These are phyloP conservation scores for Podarcis lilfordi DNA, from an alignment of 2,797 vertebrate species.

Conservation along the genomic window DNA sequence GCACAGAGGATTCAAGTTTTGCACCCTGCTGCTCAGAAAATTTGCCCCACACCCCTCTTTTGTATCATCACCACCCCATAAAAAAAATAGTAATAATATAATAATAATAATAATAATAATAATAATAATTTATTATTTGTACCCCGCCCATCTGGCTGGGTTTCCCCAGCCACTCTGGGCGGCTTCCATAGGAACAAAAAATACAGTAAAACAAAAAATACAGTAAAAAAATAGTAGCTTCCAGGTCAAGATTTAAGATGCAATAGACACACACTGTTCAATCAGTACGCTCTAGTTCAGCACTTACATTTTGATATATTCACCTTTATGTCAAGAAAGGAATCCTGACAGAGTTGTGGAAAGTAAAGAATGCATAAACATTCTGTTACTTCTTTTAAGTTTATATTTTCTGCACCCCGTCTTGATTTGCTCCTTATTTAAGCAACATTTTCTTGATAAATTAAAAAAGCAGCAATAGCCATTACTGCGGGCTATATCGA, in stretches of 20 bases:
- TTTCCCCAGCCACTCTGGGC: too few species aligned
- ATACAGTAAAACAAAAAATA: too few species aligned
- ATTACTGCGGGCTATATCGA: slow-evolving; percentile 88
- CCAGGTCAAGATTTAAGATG: slow-evolving; percentile 37
- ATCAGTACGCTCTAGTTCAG: slow-evolving; percentile 9
- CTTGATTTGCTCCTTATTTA: slow-evolving; percentile 85
- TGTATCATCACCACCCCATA: too few species aligned
- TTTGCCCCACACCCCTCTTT: too few species aligned
- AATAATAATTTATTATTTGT: too few species aligned
- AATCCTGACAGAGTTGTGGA: slow-evolving; percentile 50
- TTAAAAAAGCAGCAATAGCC: slow-evolving; percentile 91
- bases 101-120: too few species aligned
- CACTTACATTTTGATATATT: slow-evolving; percentile 24
- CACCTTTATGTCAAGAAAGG: slow-evolving; percentile 40
- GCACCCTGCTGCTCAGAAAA: too few species aligned
- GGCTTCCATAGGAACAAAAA: too few species aligned
- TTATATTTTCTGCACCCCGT: slow-evolving; percentile 78
- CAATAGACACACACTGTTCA: slow-evolving; percentile 33
- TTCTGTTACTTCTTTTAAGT: slow-evolving; percentile 73
- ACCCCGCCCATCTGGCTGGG: too few species aligned
- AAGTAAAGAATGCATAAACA: slow-evolving; percentile 65
- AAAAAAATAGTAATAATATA: too few species aligned
- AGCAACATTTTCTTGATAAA: slow-evolving; percentile 85
- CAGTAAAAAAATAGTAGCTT: slow-evolving; percentile 31
- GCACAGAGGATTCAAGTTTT: too few species aligned